Evolutionary conservation across 2,113 vertebrate species (phyloP), one percentile per base, ranked within the genome.

Genomic region (Sinosuthora webbiana): DNA sequence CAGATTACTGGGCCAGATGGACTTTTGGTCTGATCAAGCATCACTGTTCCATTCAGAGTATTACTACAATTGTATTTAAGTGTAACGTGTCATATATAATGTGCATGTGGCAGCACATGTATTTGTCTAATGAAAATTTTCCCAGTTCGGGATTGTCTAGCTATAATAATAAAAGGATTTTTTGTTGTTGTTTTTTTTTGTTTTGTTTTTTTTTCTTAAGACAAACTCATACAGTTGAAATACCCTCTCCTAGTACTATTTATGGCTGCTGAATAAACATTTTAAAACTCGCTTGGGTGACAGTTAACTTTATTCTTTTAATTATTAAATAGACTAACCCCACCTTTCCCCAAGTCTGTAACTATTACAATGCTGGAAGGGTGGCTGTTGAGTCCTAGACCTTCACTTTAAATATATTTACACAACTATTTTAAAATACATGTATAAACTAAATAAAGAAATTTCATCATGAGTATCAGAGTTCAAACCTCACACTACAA

Each of bases 171-270:
- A 60, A 84, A 73, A 57, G 0, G 13, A 33, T 31, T 50, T 74
- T 33, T 21, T 17, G 2, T 13, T 27, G 6, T 6, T 4, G 0
- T 33, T 21, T 30, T 49, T 73, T 15, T 41, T 24, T 15, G 4
- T 15, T 31, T 8, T 5, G 3, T 0, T 19, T 56, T 16, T 53
- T 44, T 62, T 69, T 42, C 17, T 57, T 47, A 42, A 37, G 47
- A 18, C 5, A 78, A 63, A 50, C 10, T 27, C 21, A 33, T 16
- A 17, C 4, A 56, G 5, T 39, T 81, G 15, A 15, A 70, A 31
- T 19, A 28, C 4, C 15, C 8, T 74, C 5, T 92, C 23, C 50
- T 49, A 20, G 30, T 62, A 41, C 35, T 31, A 65, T 57, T 69
- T 92, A 28, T 45, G n/a, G n/a, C 22, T 77, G 44, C 45, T 81